Evolutionary conservation across 92 coral and sea anemone species (phyloP), one percentile per base, ranked within the genome.

Genomic region (Isaurus tuberculatus): DNA sequence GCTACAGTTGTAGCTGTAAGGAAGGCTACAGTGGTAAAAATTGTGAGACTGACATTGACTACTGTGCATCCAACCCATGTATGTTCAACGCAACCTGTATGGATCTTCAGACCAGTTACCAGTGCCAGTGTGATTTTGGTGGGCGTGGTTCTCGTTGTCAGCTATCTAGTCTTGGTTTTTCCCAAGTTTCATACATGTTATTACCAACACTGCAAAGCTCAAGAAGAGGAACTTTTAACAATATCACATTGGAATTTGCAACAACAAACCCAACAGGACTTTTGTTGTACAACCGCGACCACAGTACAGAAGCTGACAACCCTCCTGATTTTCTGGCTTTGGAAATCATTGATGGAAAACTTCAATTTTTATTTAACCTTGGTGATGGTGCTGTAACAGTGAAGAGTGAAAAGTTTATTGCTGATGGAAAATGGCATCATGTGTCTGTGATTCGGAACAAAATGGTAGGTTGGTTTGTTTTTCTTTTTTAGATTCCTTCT

Each of bases 341-440:
- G 33, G 94, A 97, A 65, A 81, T 94, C 63, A 78, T 90, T 42
- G 60, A 81, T 53, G 96, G 98, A n/a, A 84, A 87, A 83, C 51
- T 97, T 15, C 86, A 91, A 75, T 83, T 94, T 78, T 97, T 95
- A 32, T 97, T 91, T 66, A 94, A 92, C 70, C 99, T 97, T 68
- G 99, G 99, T 1, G 85, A 86, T 67, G 73, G 60, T 25, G 75
- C 94, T 36, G 91, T 87, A 22, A 90, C 84, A 15, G 83, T 92
- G 72, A 61, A 85, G 7, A 85, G 88, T 8, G 91, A 84, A 69
- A 73, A 71, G 57, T 40, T 74, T 43, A 92, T 97, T 14, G 83
- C 89, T 65, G 99, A 97, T 85, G 99, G 99, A 11, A 80, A 80
- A 27, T 97, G 99, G 99, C 99, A 97, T 79, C 89, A 66, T 48